Evolutionary conservation across 2,797 vertebrate species (phyloP), one percentile per base, ranked within the genome.

Genomic region (Sebastes vulpes): DNA sequence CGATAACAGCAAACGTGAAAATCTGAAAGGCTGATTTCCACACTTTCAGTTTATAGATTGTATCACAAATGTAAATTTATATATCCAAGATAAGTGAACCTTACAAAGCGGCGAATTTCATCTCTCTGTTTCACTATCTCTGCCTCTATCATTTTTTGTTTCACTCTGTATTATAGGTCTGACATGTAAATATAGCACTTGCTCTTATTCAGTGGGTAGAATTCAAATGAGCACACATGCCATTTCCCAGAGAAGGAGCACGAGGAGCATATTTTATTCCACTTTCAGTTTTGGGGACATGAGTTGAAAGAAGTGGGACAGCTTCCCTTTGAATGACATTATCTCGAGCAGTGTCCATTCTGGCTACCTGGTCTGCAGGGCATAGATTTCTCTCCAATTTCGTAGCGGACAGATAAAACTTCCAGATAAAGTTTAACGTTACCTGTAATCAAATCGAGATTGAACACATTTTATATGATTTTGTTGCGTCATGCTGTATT

Each of bases 251-350:
- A 65, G 26, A 78, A 59, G 72, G 46, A 11, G 59, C 16, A 31
- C 3, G n/a, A 50, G 57, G 35, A 52, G 23, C 12, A 54, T 28
- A 18, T 60, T 77, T 46, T 56, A 60, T 60, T 57, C 35, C 18
- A 18, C 76, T 76, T 78, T 81, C 50, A 72, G 64, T 89, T 87
- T 86, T 46, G 72, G 80, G 75, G 60, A 75, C 81, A 83, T n/a
- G 31, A 70, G 72, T 48, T 56, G 59, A 81, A 74, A 68, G 72
- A 82, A 83, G 38, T 80, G 48, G 77, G 68, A 29, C 77, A 42
- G 64, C 58, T 82, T 80, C 67, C 50, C 28, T 74, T 74, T 84
- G 85, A 94, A 84, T 83, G 88, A 89, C 84, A 69, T 91, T 91
- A 95, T 95, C 89, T 84, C 18, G 29, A 77, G 32, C 57, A 29